These are phyloP conservation scores for Botrylloides violaceus DNA, from an alignment of 23 tunicate genomes.

Conservation along the genomic window DNA sequence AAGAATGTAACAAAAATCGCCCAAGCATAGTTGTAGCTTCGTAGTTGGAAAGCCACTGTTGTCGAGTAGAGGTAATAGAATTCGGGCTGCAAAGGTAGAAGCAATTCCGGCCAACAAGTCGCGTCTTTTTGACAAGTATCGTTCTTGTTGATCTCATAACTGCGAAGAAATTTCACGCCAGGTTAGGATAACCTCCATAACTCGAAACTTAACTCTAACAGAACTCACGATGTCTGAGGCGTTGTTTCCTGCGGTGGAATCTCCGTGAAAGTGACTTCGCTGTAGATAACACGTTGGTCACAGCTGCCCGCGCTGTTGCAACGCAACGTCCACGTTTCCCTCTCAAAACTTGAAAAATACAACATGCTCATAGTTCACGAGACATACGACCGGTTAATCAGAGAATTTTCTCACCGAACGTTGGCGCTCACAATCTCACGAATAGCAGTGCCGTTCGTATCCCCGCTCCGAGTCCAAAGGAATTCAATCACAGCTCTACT, in stretches of 20 bases:
- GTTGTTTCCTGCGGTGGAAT: conserved; percentile 21
- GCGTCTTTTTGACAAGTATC: conserved; percentile 51
- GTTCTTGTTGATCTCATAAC: conserved; percentile 28
- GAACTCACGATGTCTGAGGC: conserved; percentile 32
- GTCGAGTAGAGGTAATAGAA: conserved; percentile 27
- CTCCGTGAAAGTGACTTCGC: conserved; percentile 43
- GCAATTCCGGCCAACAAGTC: conserved; percentile 76
- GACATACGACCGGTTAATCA: not conserved
- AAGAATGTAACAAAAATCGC: conserved; percentile 39
- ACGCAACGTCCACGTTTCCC: conserved; percentile 53
- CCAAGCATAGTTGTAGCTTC: conserved; percentile 48
- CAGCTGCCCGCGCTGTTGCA: conserved; percentile 29
- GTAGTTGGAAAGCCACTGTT: conserved; percentile 9
- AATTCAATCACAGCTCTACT: conserved; percentile 42
- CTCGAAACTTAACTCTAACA: not conserved
- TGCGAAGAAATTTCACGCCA: conserved; percentile 2
- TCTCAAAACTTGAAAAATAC: conserved; percentile 26
- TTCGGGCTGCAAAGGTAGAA: conserved; percentile 31
- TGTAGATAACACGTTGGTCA: conserved; percentile 25
- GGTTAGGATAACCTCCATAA: not conserved
- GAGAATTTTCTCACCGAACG: conserved; percentile 25
- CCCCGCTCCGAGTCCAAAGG: conserved; percentile 38
- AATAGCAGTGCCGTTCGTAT: conserved; percentile 34
- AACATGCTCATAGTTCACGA: not conserved
- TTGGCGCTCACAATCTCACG: conserved; percentile 56